These are phyloP conservation scores for Oceanodroma tethys DNA, from an alignment of 2,113 vertebrate species.

Conservation along the genomic window DNA sequence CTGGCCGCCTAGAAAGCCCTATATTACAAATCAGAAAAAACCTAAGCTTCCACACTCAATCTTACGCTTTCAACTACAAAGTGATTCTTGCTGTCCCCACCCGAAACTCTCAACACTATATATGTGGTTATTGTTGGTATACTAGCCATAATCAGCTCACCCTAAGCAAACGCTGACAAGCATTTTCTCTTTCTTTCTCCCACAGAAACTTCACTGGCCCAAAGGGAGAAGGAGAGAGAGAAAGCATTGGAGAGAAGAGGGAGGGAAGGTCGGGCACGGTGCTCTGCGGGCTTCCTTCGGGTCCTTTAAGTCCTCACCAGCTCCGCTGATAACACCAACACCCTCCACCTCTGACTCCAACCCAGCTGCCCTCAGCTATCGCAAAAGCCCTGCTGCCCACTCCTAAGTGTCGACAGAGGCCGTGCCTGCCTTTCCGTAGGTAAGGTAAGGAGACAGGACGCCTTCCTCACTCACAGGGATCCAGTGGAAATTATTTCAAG, in stretches of 20 bases:
- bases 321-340: background rate
- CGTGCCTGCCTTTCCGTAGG: background rate
- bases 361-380: background rate
- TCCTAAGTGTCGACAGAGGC: background rate
- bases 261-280: rapidly evolving
- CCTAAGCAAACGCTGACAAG: background rate
- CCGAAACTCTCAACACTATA: background rate
- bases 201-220: background rate
- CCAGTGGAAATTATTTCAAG: background rate
- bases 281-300: rapidly evolving
- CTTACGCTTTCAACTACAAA: rapidly evolving
- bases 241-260: background rate
- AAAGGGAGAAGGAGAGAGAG: background rate
- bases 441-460: rapidly evolving
- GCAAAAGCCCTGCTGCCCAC: background rate
- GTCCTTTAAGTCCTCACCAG: background rate
- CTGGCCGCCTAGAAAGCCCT: background rate
- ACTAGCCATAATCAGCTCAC: background rate
- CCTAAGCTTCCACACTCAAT: background rate
- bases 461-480: background rate
- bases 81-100: background rate
- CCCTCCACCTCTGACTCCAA: background rate
- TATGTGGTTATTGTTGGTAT: rapidly evolving
- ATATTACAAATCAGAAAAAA: background rate
- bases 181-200: background rate